Conservation (phyloP, 1,140 invertebrate species). For the Bombus difficillimus region DNA sequence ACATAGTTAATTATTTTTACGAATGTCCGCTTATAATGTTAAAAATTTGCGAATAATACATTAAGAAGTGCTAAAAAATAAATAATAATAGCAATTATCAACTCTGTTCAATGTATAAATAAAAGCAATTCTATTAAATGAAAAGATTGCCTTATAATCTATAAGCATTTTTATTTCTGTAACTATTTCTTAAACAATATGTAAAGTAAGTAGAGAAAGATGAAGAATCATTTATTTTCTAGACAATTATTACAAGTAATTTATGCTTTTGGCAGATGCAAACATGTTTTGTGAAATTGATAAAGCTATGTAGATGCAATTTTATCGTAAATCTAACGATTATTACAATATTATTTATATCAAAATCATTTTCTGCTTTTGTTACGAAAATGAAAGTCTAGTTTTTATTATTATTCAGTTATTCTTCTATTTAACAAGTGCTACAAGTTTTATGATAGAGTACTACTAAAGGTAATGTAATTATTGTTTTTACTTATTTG, state of each 20-base stretch:
- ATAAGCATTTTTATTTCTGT: neutral
- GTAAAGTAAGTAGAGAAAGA: constrained; percentile 28
- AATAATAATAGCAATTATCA: constrained; percentile 64
- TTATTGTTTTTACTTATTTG: constrained; percentile 26
- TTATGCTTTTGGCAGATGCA: constrained; percentile 27
- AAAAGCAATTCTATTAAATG: constrained; percentile 61
- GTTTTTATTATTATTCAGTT: constrained; percentile 9
- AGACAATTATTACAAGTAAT: constrained; percentile 46
- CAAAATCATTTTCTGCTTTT: constrained; percentile 33
- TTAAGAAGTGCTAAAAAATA: constrained; percentile 59
- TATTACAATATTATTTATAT: constrained; percentile 48
- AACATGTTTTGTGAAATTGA: constrained; percentile 23
- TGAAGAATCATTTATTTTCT: constrained; percentile 50
- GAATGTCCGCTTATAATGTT: constrained; percentile 54
- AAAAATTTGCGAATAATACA: constrained; percentile 54
- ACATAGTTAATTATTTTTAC: constrained; percentile 71
- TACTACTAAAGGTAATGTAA: constrained; percentile 35
- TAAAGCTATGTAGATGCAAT: constrained; percentile 30
- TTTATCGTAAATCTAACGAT: constrained; percentile 34
- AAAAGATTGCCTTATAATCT: constrained; percentile 24
- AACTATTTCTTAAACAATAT: neutral
- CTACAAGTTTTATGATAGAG: constrained; percentile 12
- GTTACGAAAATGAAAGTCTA: constrained; percentile 29
- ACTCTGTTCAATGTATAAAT: constrained; percentile 67
- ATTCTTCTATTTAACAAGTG: constrained; percentile 2